phyloP scores from a whole-genome alignment of 2,113 vertebrate genomes.

The Scolopax mira region DNA sequence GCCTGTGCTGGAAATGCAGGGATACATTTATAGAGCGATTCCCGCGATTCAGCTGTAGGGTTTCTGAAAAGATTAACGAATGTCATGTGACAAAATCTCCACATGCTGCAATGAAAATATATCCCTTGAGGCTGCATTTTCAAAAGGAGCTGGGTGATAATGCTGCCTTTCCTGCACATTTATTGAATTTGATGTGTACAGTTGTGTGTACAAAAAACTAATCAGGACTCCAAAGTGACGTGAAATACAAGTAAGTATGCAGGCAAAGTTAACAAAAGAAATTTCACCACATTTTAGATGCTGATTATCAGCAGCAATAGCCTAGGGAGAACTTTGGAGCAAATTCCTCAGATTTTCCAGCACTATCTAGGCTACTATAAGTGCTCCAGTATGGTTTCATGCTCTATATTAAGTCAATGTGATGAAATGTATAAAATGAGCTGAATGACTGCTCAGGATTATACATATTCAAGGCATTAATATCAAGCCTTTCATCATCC shows the following conservation, averaged over 20 bases:
- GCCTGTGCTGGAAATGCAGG: not conserved
- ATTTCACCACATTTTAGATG: conserved; percentile 32
- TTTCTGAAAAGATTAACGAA: conserved; percentile 62
- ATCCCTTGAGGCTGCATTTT: conserved; percentile 61
- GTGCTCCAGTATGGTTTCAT: not conserved
- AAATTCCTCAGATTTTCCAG: conserved; percentile 45
- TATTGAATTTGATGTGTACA: conserved; percentile 59
- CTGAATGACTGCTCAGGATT: conserved; percentile 39
- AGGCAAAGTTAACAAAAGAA: conserved; percentile 43
- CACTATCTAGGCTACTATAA: not conserved
- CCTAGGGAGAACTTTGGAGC: conserved; percentile 12
- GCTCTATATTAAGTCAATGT: not conserved
- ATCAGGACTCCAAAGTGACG: conserved; percentile 57
- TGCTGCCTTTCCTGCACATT: conserved; percentile 51
- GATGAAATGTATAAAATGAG: conserved; percentile 42
- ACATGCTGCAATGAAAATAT: conserved; percentile 59
- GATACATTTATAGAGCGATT: not conserved
- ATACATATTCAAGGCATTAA: conserved; percentile 40
- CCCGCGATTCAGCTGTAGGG: not conserved
- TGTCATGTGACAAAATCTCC: conserved; percentile 67
- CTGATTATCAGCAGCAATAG: conserved; percentile 39
- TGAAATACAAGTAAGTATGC: conserved; percentile 55
- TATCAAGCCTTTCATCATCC: conserved; percentile 45
- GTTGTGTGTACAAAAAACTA: conserved; percentile 59
- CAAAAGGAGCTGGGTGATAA: conserved; percentile 63